phyloP scores from a whole-genome alignment of 2,888 invertebrate species.

The Arenicola marina region DNA sequence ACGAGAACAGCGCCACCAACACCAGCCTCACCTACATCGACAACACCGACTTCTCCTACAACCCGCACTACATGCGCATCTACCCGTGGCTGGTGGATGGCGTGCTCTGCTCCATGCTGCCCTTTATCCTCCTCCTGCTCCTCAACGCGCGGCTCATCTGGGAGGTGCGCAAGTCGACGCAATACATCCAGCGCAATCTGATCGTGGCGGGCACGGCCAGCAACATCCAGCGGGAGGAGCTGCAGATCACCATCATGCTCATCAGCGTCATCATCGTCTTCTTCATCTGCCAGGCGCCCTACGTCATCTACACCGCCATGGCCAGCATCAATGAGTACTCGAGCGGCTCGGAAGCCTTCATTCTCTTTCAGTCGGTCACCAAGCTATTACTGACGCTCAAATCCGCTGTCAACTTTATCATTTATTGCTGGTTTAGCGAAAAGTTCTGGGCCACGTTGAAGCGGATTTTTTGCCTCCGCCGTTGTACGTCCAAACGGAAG shows the following conservation, averaged over 20 bases:
- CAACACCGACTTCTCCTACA: conserved; percentile 33
- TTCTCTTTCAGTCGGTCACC: conserved; percentile 30
- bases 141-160: conserved; percentile 51
- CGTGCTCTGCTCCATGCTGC: conserved; percentile 43
- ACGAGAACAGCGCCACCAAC: conserved; percentile 15
- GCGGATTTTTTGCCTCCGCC: conserved; percentile 48
- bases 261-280: conserved; percentile 55
- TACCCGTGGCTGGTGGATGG: conserved; percentile 45
- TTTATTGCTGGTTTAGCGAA: conserved; percentile 60
- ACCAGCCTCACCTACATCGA: conserved; percentile 23
- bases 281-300: conserved; percentile 54
- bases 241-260: conserved; percentile 56
- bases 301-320: conserved; percentile 41
- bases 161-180: conserved; percentile 53
- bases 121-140: conserved; percentile 46
- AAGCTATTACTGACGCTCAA: conserved; percentile 46
- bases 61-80: conserved; percentile 30
- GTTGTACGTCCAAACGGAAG: conserved; percentile 23
- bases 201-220: conserved; percentile 22
- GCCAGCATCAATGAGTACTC: conserved; percentile 18
- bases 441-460: conserved; percentile 58
- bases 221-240: conserved; percentile 49
- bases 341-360: neutral
- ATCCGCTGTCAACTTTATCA: conserved; percentile 56
- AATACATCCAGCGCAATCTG: conserved; percentile 49